Percentiles rank a stretch among this genome's conserved stretches.
Conservation (phyloP, 30 jellyfish, hydroid and myxozoan genomes). For the Aurelia sp. region DNA sequence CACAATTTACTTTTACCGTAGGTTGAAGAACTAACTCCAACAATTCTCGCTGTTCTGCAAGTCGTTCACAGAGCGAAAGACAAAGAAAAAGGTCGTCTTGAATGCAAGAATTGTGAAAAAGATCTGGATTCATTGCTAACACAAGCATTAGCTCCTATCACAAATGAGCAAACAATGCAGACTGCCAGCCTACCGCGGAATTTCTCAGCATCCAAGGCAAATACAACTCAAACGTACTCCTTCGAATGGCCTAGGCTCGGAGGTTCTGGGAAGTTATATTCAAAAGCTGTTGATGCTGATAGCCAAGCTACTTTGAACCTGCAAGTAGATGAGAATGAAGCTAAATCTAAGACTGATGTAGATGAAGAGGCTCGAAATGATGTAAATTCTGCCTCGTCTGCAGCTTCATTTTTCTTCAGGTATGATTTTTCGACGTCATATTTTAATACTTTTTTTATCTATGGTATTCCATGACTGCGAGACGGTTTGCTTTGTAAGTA, state of each 20-base stretch:
- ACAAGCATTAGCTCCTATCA: conserved; percentile 75
- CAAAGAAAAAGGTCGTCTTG: conserved; percentile 36
- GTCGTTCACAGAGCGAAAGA: conserved; percentile 59
- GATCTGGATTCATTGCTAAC: conserved; percentile 58
- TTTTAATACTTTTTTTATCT: no score
- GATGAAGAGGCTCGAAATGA: conserved; percentile 54
- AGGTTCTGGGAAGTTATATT: conserved; percentile 27
- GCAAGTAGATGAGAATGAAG: background rate
- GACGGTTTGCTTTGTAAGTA: no score
- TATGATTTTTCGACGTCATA: background rate
- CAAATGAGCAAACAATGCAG: conserved; percentile 59
- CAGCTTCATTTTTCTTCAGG: conserved; percentile 93
- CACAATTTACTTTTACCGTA: conserved; percentile 5
- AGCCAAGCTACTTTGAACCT: conserved; percentile 10
- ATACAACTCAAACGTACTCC: conserved; percentile 41
- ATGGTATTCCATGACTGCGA: no score
- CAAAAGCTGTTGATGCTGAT: conserved; percentile 43
- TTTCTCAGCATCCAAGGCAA: conserved; percentile 44
- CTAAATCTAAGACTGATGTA: background rate
- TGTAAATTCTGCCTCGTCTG: conserved; percentile 55
- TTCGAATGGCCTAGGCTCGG: conserved; percentile 64
- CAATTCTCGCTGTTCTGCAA: conserved; percentile 68
- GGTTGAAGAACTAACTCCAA: conserved; percentile 77
- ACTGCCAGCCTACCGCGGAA: conserved; percentile 74
- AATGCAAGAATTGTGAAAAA: conserved; percentile 60